phyloP scores from a whole-genome alignment of 2,113 vertebrate genomes.

The Elephas maximus region DNA sequence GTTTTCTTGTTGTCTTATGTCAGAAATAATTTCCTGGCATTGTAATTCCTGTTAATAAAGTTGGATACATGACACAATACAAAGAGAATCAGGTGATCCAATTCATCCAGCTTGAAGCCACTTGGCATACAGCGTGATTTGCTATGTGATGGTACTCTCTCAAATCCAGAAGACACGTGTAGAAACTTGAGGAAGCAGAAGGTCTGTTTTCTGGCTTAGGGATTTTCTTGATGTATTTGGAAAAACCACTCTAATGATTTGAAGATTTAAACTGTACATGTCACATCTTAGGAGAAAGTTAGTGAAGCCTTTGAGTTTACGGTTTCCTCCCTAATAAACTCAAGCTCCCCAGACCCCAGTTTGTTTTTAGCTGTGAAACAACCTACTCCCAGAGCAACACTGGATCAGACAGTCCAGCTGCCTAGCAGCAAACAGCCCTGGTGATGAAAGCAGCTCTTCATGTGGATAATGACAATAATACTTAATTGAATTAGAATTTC shows the following conservation, averaged over 20 bases:
- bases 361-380: neutral
- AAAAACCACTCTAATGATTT: neutral
- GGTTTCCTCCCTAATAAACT: neutral
- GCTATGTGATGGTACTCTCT: neutral
- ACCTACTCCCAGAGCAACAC: neutral
- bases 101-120: neutral
- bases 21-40: neutral
- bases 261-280: neutral
- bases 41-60: neutral
- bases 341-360: neutral
- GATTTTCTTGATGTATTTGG: neutral
- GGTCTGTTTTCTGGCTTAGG: neutral
- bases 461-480: neutral
- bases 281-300: neutral
- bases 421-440: neutral
- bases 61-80: neutral
- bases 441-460: neutral
- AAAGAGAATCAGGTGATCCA: neutral
- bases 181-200: neutral
- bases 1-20: neutral
- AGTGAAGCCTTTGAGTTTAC: neutral
- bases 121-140: neutral
- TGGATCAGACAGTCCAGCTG: neutral
- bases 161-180: neutral
- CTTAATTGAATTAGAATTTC: conserved; percentile 50